Base-by-base conservation (phyloP, 2,797 vertebrate genomes). In the Phataginus tricuspis region DNA sequence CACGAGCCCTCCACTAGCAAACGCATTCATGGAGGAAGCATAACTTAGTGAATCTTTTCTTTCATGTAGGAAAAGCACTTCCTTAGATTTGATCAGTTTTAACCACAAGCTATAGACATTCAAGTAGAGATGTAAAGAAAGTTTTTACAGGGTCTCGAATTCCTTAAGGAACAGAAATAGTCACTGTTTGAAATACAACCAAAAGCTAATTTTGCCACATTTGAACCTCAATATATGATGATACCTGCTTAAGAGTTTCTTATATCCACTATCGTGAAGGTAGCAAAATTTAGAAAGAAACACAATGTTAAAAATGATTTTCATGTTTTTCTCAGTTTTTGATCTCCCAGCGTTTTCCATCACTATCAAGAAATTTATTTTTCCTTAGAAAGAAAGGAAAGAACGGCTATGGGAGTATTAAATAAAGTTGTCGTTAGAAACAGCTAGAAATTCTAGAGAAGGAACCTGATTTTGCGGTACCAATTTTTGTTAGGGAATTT, bases 301-400 rank as follows among this genome's bases (percentile, higher is more conserved):
- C 27, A 89, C n/a, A 69, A 61, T 71, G 91, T 94, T 85, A 37
- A 74, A 85, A 89, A 42, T n/a, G 1, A 57, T 94, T 85, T 94
- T 88, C 94, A 85, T 59, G 25, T 98, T 96, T 97, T 94, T 97
- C 55, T 91, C 7, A 31, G n/a, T 94, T 96, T 97, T 96, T 97
- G 0, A 0, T 96, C 34, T 97, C 84, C 85, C 0, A 0, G n/a
- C 61, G 94, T 91, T 90, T 84, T 96, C 18, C 21, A 68, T 90
- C 89, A 27, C 59, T 85, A 37, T 69, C 37, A 55, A 96, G 88
- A 31, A 83, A 45, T 45, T 57, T 12, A 71, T 1, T 82, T 95
- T 55, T n/a, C 14, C 34, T 72, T 9, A 42, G 45, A 42, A 66
- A 64, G 72, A 63, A 64, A 74, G 84, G 13, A 34, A 93, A 71